Evolutionary conservation across 2,797 vertebrate species (phyloP).

Genomic region (Allobates femoralis): DNA sequence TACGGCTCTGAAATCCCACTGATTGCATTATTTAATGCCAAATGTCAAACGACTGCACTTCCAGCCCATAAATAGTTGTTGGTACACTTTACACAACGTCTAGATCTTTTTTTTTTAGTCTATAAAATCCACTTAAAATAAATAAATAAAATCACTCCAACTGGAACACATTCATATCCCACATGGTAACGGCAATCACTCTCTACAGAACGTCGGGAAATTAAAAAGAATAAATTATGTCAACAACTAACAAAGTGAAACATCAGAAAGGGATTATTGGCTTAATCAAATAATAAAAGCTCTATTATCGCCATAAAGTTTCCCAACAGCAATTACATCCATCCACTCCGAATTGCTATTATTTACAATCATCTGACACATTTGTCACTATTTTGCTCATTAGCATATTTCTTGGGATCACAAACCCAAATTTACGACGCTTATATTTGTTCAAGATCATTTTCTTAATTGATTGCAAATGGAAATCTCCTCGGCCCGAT

Average conservation of each 20-base stretch:
- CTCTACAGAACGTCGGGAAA: constrained; percentile 74
- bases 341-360: constrained; percentile 80
- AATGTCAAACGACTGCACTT: constrained; percentile 37
- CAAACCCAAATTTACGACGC: constrained; percentile 81
- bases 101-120: constrained; percentile 40
- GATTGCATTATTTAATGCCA: constrained; percentile 52
- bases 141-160: constrained; percentile 39
- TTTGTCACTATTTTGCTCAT: constrained; percentile 81
- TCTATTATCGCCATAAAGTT: constrained; percentile 78
- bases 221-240: constrained; percentile 77
- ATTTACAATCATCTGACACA: constrained; percentile 82
- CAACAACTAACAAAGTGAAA: constrained; percentile 74
- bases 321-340: constrained; percentile 81
- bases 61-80: constrained; percentile 37
- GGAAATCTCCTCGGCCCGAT: constrained; percentile 81
- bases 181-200: constrained; percentile 72
- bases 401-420: constrained; percentile 84
- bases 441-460: constrained; percentile 80
- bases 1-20: constrained; percentile 38
- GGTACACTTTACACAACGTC: too few species aligned
- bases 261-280: constrained; percentile 76
- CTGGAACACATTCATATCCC: constrained; percentile 47
- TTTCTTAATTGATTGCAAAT: constrained; percentile 85
- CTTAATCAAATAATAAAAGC: constrained; percentile 79
- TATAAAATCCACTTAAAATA: constrained; percentile 28